phyloP scores from a whole-genome alignment of 2,888 invertebrate genomes.

The Dryomyza anilis region DNA sequence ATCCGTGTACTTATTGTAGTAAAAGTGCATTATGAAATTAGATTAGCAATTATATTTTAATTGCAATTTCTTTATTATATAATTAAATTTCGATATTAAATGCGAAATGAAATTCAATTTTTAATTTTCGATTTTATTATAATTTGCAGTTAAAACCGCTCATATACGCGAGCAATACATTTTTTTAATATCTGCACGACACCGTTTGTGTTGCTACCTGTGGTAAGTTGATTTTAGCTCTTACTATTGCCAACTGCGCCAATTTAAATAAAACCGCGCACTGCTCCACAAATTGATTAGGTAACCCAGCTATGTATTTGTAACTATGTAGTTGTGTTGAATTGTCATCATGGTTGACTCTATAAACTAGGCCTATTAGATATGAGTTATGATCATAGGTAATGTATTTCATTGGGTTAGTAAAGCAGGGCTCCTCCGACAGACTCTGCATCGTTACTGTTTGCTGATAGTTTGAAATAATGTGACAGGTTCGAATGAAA shows the following conservation, averaged over 20 bases:
- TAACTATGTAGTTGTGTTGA: too few species aligned
- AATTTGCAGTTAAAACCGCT: background rate
- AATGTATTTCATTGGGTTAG: slow-evolving; percentile 13
- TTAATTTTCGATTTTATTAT: background rate
- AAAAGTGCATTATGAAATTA: too few species aligned
- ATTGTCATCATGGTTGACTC: too few species aligned
- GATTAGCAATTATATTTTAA: too few species aligned
- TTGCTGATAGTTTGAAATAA: background rate
- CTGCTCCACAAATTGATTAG: slow-evolving; percentile 9
- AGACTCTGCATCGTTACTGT: background rate
- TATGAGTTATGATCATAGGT: background rate
- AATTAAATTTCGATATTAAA: too few species aligned
- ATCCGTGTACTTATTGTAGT: too few species aligned
- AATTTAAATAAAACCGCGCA: slow-evolving; percentile 18
- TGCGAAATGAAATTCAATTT: too few species aligned
- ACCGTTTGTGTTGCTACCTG: background rate
- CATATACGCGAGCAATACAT: background rate
- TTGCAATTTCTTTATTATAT: too few species aligned
- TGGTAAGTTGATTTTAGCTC: background rate
- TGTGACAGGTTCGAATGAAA: too few species aligned
- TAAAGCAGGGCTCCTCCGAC: background rate
- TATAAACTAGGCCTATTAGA: too few species aligned
- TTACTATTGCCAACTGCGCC: background rate
- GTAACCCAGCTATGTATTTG: background rate
- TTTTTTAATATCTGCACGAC: background rate